phyloP scores from a whole-genome alignment of 2,797 vertebrate species.

The Gymnopithys bicolor region DNA sequence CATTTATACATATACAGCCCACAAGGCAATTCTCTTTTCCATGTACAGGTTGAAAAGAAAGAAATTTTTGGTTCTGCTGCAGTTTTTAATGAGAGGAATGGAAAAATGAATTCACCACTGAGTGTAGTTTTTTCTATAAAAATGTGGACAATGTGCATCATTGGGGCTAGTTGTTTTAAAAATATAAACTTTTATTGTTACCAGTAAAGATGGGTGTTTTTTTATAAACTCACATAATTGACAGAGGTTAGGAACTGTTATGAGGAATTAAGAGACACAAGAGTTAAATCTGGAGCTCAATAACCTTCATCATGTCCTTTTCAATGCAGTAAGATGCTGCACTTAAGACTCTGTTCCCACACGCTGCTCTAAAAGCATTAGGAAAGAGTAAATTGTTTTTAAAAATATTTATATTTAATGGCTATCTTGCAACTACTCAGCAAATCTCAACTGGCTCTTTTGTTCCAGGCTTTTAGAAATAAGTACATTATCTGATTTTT shows the following conservation, averaged over 20 bases:
- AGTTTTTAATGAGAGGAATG: neutral
- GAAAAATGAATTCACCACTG: neutral
- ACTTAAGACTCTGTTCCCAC: constrained; percentile 38
- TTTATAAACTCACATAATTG: neutral
- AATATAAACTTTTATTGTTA: neutral
- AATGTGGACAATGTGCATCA: neutral
- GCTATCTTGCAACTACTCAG: constrained; percentile 56
- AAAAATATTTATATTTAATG: constrained; percentile 72
- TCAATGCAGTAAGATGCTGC: constrained; percentile 25
- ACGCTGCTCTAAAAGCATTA: constrained; percentile 58
- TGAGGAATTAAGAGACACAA: neutral
- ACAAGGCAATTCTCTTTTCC: neutral
- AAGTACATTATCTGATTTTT: constrained; percentile 58
- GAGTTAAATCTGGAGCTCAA: constrained; percentile 7
- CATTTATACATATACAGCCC: neutral
- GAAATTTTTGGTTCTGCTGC: neutral
- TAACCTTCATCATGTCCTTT: constrained; percentile 57
- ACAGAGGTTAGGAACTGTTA: neutral
- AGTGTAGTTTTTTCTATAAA: neutral
- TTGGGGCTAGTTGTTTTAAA: neutral
- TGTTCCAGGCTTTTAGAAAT: constrained; percentile 63
- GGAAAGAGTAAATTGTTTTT: constrained; percentile 59
- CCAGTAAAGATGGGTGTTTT: neutral
- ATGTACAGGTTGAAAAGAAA: neutral
- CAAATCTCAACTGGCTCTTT: constrained; percentile 51